Evolutionary conservation across 2,888 invertebrate genomes (phyloP).

Genomic region (Ophioninae sp.): DNA sequence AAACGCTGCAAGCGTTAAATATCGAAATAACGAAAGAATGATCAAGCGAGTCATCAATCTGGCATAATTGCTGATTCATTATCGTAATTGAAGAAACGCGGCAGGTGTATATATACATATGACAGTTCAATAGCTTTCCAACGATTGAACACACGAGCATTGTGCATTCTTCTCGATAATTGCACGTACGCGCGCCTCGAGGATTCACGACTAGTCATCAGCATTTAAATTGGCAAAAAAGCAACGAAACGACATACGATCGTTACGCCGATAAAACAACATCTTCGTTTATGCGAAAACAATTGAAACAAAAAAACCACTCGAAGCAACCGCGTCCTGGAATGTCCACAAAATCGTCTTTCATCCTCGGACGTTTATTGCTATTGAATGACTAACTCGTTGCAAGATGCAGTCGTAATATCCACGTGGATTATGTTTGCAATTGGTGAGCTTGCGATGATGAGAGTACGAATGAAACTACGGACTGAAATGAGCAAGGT

Average conservation of each 20-base stretch:
- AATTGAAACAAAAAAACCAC: no score
- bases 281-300: no score
- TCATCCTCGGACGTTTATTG: neutral
- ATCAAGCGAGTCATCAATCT: slow-evolving; percentile 11
- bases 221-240: slow-evolving; percentile 33
- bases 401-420: neutral
- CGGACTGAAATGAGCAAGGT: slow-evolving; percentile 43
- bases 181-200: neutral
- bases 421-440: neutral
- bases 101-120: slow-evolving; percentile 3
- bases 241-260: neutral
- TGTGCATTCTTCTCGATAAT: neutral
- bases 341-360: slow-evolving; percentile 8
- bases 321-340: neutral
- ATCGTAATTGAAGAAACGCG: neutral
- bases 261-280: neutral
- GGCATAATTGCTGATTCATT: slow-evolving; percentile 31
- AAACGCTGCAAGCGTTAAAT: neutral
- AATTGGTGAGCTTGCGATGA: slow-evolving; percentile 48
- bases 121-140: slow-evolving; percentile 7
- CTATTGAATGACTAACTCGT: slow-evolving; percentile 23
- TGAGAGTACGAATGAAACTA: slow-evolving; percentile 26
- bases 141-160: slow-evolving; percentile 5
- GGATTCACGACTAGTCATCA: slow-evolving; percentile 48
- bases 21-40: neutral